These are phyloP conservation scores for zebrafish (Danio rerio) DNA, from an alignment of 2,113 vertebrate species.

Conservation along the genomic window DNA sequence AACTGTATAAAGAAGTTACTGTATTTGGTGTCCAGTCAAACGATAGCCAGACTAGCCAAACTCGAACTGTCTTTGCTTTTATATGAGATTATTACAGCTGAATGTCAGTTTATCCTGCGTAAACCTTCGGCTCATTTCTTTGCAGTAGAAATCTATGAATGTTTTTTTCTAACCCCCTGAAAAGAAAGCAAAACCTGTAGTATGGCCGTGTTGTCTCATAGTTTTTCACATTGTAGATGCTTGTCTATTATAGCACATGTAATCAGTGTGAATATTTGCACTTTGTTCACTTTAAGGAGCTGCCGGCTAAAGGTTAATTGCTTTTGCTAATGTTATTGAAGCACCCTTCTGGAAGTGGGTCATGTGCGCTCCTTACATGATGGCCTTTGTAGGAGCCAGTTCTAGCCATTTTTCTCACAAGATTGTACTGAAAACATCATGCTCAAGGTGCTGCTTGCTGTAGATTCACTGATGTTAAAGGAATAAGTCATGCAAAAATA, in stretches of 20 bases:
- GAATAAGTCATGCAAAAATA: not conserved
- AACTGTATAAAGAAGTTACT: no score
- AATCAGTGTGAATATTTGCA: conserved; percentile 47
- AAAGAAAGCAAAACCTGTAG: not conserved
- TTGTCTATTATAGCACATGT: conserved; percentile 26
- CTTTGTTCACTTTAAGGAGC: conserved; percentile 52
- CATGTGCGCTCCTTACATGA: conserved; percentile 46
- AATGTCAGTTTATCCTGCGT: no score
- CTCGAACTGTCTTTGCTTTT: no score
- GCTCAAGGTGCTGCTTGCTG: conserved; percentile 10
- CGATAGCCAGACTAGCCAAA: no score
- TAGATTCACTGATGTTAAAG: not conserved
- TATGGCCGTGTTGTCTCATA: not conserved
- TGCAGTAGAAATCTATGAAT: not conserved
- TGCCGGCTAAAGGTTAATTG: conserved; percentile 63
- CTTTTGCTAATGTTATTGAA: conserved; percentile 61
- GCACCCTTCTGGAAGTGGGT: conserved; percentile 53
- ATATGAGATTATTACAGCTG: no score
- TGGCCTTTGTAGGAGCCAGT: conserved; percentile 29
- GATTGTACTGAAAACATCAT: conserved; percentile 1
- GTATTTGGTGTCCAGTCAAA: no score
- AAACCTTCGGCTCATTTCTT: not conserved
- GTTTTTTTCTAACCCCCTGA: not conserved
- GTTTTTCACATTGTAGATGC: not conserved
- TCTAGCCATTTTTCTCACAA: not conserved